phyloP scores from a whole-genome alignment of 2,888 invertebrate genomes.

The Dynastes hyllus region DNA sequence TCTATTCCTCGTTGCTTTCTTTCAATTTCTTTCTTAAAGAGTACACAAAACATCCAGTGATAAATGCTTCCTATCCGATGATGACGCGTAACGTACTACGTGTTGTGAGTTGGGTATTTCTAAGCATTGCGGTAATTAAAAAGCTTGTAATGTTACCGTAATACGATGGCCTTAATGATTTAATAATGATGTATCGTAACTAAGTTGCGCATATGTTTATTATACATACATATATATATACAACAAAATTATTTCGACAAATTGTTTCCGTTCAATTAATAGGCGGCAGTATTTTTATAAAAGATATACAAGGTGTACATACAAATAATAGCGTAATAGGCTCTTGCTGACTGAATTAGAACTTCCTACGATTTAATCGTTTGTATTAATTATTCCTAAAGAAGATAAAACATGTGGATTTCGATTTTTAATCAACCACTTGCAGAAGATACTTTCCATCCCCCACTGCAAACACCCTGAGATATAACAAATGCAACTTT shows the following conservation, averaged over 20 bases:
- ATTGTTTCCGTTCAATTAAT: conserved; percentile 5
- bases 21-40: too few species aligned
- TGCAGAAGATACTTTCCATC: too few species aligned
- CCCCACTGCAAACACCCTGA: too few species aligned
- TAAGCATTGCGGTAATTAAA: not conserved
- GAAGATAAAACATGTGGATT: too few species aligned
- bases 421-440: too few species aligned
- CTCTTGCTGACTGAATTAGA: too few species aligned
- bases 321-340: too few species aligned
- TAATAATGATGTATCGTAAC: conserved; percentile 1
- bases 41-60: not conserved
- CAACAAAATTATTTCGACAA: not conserved
- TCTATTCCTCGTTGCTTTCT: too few species aligned
- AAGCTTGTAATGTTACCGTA: not conserved
- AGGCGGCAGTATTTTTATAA: not conserved
- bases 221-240: too few species aligned
- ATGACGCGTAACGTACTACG: not conserved
- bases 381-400: too few species aligned
- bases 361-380: too few species aligned
- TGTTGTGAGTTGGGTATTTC: not conserved
- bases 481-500: too few species aligned
- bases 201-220: conserved; percentile 7
- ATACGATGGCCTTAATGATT: conserved; percentile 21
- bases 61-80: not conserved
- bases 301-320: not conserved